Percentiles rank a stretch among this genome's conserved stretches.
Conservation (phyloP, 2,888 invertebrate genomes). For the Chorisops tibialis region DNA sequence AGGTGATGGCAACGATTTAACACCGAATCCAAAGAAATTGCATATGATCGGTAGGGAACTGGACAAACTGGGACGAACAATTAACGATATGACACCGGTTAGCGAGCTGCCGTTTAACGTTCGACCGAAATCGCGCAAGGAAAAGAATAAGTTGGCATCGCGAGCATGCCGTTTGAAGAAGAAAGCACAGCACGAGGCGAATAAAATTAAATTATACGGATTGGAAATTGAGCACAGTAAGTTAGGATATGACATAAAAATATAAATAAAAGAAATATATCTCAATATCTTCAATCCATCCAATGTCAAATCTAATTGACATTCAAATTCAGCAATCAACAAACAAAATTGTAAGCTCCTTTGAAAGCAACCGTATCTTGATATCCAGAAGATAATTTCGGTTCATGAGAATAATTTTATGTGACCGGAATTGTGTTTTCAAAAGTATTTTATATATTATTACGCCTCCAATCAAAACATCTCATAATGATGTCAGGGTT, state of each 20-base stretch:
- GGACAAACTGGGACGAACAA: slow-evolving; percentile 83
- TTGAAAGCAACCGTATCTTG: too few relatives aligned
- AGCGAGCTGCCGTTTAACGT: slow-evolving; percentile 88
- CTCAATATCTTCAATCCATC: too few relatives aligned
- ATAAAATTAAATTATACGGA: slow-evolving; percentile 92
- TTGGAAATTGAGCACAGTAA: slow-evolving; percentile 92
- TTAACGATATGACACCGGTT: slow-evolving; percentile 94
- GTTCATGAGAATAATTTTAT: too few relatives aligned
- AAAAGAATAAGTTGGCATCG: slow-evolving; percentile 96
- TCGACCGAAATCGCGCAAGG: slow-evolving; percentile 89
- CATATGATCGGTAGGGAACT: slow-evolving; percentile 88
- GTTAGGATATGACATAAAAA: slow-evolving; percentile 52
- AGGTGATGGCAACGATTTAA: slow-evolving; percentile 96
- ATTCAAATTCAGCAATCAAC: too few relatives aligned
- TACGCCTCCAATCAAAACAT: too few relatives aligned
- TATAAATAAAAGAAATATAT: too few relatives aligned
- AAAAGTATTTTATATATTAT: too few relatives aligned
- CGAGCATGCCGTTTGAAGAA: slow-evolving; percentile 96
- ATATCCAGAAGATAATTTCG: too few relatives aligned
- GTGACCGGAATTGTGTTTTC: too few relatives aligned
- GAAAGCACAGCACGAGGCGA: slow-evolving; percentile 98
- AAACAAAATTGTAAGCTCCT: too few relatives aligned
- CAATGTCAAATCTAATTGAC: too few relatives aligned
- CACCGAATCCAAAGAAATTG: slow-evolving; percentile 90
- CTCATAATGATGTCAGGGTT: too few relatives aligned